These are phyloP conservation scores for Cuculus canorus DNA, from an alignment of 2,797 vertebrate species.

Conservation along the genomic window DNA sequence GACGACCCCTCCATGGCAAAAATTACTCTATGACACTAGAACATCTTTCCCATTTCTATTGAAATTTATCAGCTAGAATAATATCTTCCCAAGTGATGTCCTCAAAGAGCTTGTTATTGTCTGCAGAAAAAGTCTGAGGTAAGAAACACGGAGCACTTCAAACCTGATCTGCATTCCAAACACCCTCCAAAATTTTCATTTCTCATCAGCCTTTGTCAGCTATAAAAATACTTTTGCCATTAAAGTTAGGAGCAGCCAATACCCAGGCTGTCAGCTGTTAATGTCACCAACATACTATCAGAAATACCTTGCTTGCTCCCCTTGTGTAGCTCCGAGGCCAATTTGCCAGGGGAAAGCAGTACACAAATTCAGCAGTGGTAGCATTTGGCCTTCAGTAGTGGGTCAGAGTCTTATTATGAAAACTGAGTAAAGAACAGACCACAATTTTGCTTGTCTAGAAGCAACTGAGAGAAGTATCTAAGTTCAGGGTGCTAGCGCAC, in stretches of 20 bases:
- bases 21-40: not conserved
- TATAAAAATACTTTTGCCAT: not conserved
- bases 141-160: not conserved
- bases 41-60: not conserved
- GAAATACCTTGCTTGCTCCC: not conserved
- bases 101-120: constrained; percentile 11
- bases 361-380: not conserved
- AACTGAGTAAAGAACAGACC: not conserved
- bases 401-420: not conserved
- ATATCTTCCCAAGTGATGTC: not conserved
- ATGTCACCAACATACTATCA: not conserved
- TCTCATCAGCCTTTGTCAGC: not conserved
- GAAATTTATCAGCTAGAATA: constrained; percentile 29
- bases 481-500: not conserved
- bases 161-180: constrained; percentile 29
- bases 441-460: not conserved
- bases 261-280: not conserved
- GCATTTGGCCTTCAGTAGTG: not conserved
- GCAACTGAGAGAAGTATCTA: not conserved
- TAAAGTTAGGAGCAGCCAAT: not conserved
- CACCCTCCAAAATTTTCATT: not conserved
- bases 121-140: not conserved
- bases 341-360: not conserved
- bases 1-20: not conserved
- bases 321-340: accelerated